Conservation (phyloP, 2,888 invertebrate genomes). For the Aspidiotus destructor region DNA sequence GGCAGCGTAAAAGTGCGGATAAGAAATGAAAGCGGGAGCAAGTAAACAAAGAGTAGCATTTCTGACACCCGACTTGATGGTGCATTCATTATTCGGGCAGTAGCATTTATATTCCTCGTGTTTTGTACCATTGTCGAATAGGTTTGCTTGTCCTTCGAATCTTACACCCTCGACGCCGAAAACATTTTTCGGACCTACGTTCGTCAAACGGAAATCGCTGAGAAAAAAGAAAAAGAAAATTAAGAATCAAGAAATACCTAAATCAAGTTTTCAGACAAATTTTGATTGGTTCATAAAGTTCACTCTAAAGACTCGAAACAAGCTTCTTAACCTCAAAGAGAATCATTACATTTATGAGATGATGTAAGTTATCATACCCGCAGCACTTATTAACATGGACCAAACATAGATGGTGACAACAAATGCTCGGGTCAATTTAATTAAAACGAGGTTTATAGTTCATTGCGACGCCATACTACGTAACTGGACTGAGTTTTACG, state of each 20-base stretch:
- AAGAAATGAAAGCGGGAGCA: constrained; percentile 43
- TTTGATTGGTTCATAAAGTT: no score
- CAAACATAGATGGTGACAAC: no score
- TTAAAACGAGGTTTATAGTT: no score
- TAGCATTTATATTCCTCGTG: constrained; percentile 58
- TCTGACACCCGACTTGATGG: constrained; percentile 37
- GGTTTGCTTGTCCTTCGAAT: constrained; percentile 51
- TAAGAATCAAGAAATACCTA: not conserved
- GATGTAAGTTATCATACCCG: no score
- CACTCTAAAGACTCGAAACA: no score
- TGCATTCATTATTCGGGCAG: constrained; percentile 43
- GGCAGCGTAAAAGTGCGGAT: constrained; percentile 45
- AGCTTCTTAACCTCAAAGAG: no score
- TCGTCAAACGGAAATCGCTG: constrained; percentile 34
- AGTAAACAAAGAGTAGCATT: constrained; percentile 41
- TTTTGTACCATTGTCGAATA: constrained; percentile 62
- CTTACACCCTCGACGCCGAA: constrained; percentile 48
- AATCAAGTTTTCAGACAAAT: no score
- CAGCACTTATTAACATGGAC: no score
- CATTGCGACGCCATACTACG: no score
- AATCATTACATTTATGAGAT: no score
- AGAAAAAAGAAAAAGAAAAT: constrained; percentile 19
- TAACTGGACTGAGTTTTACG: no score
- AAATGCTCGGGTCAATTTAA: no score
- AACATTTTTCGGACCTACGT: constrained; percentile 36